Base-by-base conservation (phyloP, 2,113 vertebrate species). In the Saimiri boliviensis region DNA sequence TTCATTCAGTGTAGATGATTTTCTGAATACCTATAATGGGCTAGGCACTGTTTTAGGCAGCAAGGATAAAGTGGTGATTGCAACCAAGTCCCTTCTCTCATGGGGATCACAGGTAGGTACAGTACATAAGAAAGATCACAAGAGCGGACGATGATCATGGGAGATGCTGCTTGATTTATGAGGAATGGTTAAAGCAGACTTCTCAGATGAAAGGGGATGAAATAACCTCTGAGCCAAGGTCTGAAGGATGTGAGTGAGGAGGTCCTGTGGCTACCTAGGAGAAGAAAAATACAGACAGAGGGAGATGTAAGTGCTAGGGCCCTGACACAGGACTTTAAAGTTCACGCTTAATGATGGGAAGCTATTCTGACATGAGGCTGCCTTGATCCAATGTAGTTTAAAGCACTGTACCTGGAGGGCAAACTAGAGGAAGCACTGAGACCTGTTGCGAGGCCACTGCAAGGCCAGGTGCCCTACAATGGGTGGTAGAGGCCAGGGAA, bases 131-230 rank as follows among this genome's bases (percentile, higher is more conserved):
- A 45, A 19, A 74, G 71, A 23, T 7, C 6, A 3, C 21, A 3
- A 2, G 58, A 37, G 73, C 6, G 47, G 45, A 70, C 5, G 45
- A 17, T 1, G 58, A 19, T 21, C 4, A 13, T 8, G 6, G n/a
- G 17, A 37, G 71, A 20, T 5, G 9, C 16, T 1, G 0, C 9
- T 42, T 3, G 32, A 11, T 70, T 56, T 6, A 6, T 2, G 0
- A 17, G 37, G 30, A 25, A 19, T 3, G 27, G 80, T 17, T 11
- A 49, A 52, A 71, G 79, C n/a, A 76, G 81, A n/a, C 30, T 66
- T 87, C 42, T 77, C 8, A 6, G 45, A 82, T 37, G 45, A 66
- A 47, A 54, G 49, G 49, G 5, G 37, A 85, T 27, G 32, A 54
- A 71, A 40, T 40, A 82, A 35, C 56, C 37, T 77, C 12, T 2